phyloP scores from a whole-genome alignment of 2,797 vertebrate species.

The Linurgus olivaceus region DNA sequence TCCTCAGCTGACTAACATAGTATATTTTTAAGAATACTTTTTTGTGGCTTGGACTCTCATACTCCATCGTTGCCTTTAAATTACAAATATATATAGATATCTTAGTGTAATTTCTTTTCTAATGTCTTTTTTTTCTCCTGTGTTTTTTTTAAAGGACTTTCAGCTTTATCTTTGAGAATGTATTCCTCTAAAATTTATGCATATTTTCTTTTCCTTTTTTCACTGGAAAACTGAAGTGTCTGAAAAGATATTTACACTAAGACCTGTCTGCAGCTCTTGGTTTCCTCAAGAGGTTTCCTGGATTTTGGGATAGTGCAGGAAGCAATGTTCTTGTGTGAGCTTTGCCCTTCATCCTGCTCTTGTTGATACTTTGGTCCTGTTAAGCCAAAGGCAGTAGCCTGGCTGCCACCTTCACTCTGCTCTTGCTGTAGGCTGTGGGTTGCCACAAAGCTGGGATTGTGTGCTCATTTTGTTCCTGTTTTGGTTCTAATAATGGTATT shows the following conservation, averaged over 20 bases:
- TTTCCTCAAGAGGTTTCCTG: not conserved
- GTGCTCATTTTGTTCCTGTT: not conserved
- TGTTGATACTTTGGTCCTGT: not conserved
- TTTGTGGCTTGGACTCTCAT: not conserved
- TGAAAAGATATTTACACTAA: not conserved
- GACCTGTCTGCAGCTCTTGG: not conserved
- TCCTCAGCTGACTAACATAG: not conserved
- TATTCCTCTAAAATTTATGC: not conserved
- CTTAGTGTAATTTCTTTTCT: not conserved
- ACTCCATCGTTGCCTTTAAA: not conserved
- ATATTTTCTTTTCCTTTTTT: not conserved
- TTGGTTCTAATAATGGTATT: not conserved
- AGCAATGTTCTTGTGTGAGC: rapidly evolving
- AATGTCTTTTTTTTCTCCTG: not conserved
- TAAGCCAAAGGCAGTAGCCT: not conserved
- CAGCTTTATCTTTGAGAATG: not conserved
- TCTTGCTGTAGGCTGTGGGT: not conserved
- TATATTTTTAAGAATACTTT: not conserved
- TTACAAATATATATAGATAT: not conserved
- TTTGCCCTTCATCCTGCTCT: not conserved
- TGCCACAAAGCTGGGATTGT: not conserved
- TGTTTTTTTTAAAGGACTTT: not conserved
- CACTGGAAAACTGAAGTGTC: not conserved
- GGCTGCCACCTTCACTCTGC: not conserved
- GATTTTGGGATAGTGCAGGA: not conserved